phyloP scores from a whole-genome alignment of 2,888 invertebrate genomes.

The Erebia aethiops region DNA sequence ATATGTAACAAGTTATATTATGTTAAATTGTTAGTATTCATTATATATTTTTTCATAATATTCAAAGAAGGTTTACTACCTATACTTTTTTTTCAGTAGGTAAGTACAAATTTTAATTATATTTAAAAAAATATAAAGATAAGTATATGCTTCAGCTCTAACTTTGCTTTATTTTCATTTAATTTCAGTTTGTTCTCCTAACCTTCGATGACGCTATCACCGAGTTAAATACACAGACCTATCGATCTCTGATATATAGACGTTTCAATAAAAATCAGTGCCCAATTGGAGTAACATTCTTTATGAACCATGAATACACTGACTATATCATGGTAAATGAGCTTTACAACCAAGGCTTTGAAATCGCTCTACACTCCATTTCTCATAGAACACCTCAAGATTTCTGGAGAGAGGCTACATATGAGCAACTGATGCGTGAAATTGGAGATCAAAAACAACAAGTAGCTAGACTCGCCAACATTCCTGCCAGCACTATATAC shows the following conservation, averaged over 20 bases:
- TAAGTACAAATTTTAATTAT: too few species aligned
- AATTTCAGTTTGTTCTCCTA: constrained; percentile 85
- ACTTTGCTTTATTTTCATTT: neutral
- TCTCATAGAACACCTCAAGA: constrained; percentile 79
- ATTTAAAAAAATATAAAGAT: too few species aligned
- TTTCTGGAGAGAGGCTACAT: constrained; percentile 83
- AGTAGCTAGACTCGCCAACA: constrained; percentile 79
- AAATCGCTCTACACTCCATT: constrained; percentile 88
- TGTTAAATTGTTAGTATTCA: neutral
- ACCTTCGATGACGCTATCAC: constrained; percentile 87
- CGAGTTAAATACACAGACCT: constrained; percentile 77
- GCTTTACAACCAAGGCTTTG: constrained; percentile 83
- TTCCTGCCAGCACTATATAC: constrained; percentile 66
- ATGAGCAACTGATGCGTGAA: constrained; percentile 78
- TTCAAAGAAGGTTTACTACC: too few species aligned
- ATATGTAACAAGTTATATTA: neutral
- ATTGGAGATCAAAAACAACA: constrained; percentile 83
- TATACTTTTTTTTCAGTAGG: too few species aligned
- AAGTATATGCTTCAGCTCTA: too few species aligned
- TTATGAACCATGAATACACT: constrained; percentile 88
- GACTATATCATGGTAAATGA: constrained; percentile 85
- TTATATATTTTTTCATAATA: too few species aligned
- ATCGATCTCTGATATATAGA: constrained; percentile 74
- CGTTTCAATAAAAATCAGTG: constrained; percentile 86
- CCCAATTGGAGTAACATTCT: constrained; percentile 86